Evolutionary conservation across 2,797 vertebrate species (phyloP).

Genomic region (Petrocephalus schoutedeni): DNA sequence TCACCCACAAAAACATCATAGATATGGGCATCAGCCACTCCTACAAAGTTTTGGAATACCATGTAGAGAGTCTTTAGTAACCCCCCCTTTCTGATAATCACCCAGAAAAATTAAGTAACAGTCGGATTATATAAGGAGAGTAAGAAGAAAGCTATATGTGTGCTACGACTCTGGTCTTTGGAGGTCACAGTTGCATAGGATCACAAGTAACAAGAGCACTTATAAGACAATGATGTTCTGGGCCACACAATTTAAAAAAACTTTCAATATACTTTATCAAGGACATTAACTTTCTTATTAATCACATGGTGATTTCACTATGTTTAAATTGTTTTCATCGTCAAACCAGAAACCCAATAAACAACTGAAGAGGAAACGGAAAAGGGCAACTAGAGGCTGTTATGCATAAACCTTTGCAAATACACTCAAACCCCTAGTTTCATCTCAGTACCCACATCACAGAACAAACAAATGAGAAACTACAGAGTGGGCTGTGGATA

Average conservation of each 20-base stretch:
- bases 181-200: neutral
- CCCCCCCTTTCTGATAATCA: neutral
- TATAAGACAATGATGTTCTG: neutral
- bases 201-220: neutral
- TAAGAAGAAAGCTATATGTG: neutral
- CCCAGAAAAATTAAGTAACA: neutral
- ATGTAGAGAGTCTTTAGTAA: neutral
- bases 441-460: neutral
- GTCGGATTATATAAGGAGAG: neutral
- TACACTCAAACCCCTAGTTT: neutral
- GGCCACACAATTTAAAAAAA: neutral
- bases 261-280: constrained; percentile 12
- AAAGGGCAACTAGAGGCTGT: neutral
- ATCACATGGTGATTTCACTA: neutral
- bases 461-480: constrained; percentile 2
- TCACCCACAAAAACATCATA: neutral
- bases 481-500: constrained; percentile 16
- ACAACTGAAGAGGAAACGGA: constrained; percentile 2
- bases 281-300: neutral
- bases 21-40: neutral
- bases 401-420: neutral
- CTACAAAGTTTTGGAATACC: neutral
- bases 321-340: constrained; percentile 18
- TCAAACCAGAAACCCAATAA: constrained; percentile 15
- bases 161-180: neutral